Evolutionary conservation across 2,113 vertebrate species (phyloP).

Genomic region (Globicephala melas): DNA sequence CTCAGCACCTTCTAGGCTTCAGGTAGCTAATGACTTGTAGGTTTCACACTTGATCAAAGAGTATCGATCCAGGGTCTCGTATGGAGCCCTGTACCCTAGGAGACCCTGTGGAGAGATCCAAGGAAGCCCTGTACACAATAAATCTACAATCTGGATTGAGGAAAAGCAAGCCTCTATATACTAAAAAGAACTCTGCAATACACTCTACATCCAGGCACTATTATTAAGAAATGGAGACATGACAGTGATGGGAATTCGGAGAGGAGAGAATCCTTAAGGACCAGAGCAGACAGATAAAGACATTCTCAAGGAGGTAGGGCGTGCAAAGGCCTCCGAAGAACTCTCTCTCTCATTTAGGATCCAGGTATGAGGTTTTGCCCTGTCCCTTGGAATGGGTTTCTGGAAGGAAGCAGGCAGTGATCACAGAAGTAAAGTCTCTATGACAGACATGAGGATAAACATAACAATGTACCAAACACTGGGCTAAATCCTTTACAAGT

Average conservation of each 20-base stretch:
- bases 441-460: background rate
- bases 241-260: background rate
- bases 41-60: background rate
- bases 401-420: background rate
- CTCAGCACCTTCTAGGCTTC: background rate
- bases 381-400: background rate
- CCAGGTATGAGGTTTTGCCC: background rate
- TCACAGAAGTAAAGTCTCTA: background rate
- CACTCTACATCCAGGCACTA: background rate
- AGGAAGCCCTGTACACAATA: background rate
- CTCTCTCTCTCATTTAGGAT: background rate
- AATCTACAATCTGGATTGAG: background rate
- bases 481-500: background rate
- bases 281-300: too few species aligned
- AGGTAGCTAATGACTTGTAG: background rate
- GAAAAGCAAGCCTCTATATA: background rate
- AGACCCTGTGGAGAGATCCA: background rate
- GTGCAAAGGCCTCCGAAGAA: accelerated
- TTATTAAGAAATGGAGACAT: background rate
- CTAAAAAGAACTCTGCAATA: background rate
- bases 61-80: background rate
- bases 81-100: background rate
- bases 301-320: background rate
- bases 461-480: background rate
- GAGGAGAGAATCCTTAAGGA: background rate